phyloP scores from a whole-genome alignment of 2,797 vertebrate genomes.

The Sebastes minor region DNA sequence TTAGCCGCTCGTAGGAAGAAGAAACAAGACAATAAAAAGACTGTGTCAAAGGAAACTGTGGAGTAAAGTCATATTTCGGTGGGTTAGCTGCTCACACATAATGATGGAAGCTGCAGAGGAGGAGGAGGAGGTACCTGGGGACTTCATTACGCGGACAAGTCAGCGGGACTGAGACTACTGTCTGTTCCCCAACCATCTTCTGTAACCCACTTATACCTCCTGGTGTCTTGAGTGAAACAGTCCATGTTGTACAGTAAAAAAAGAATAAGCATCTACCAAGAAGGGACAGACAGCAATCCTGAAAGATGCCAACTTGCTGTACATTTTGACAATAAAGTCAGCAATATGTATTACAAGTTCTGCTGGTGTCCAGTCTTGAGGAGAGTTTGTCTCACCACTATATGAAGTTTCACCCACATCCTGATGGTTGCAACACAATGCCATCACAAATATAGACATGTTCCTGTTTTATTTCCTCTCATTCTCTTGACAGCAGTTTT shows the following conservation, averaged over 20 bases:
- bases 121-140: slow-evolving; percentile 70
- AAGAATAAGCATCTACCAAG: not conserved
- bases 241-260: not conserved
- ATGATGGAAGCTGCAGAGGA: slow-evolving; percentile 66
- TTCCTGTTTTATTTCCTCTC: not conserved
- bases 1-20: not conserved
- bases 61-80: slow-evolving; percentile 55
- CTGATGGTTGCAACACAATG: not conserved
- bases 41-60: slow-evolving; percentile 38
- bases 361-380: not conserved
- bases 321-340: slow-evolving; percentile 9
- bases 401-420: not conserved
- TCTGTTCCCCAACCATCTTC: slow-evolving; percentile 32
- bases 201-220: slow-evolving; percentile 21
- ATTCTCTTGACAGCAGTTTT: slow-evolving; percentile 51
- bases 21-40: slow-evolving; percentile 11
- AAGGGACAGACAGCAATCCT: not conserved
- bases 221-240: slow-evolving; percentile 12
- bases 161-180: slow-evolving; percentile 47
- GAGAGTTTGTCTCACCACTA: not conserved
- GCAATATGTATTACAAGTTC: not conserved
- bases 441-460: slow-evolving; percentile 2
- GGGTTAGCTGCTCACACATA: slow-evolving; percentile 69
- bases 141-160: slow-evolving; percentile 80
- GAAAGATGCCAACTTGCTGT: not conserved